Evolutionary conservation across 2,888 invertebrate genomes (phyloP), one percentile per base, ranked within the genome.

Genomic region (Cheilosia soror): DNA sequence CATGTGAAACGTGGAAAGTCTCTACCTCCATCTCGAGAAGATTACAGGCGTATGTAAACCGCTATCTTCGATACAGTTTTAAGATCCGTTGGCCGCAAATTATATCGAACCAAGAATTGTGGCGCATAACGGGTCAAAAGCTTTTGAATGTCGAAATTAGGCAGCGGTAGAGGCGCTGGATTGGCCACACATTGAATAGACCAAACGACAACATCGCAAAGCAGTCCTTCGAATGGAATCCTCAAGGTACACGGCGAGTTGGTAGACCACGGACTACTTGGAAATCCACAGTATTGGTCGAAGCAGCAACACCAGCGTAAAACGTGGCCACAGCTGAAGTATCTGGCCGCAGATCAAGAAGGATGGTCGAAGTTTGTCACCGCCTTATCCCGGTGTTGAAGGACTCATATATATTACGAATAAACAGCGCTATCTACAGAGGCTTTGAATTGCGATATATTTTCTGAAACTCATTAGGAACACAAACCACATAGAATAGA

Each of bases 141-240:
- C 49, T 49, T 15, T 49, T 49, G 49, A 20, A 20, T 49, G 49
- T 49, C 49, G 49, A 49, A 15, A 49, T 49, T 15, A 49, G 13
- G 15, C 5, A 49, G 20, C 49, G 49, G 20, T 6, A 49, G 20
- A 6, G 49, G 33, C 4, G 33, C 33, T 33, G 33, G 33, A 33
- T 49, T 49, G 13, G 49, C 20, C 49, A 40, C 37, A 58, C 20
- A 11, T 5, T 33, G 37, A 58, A 2, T 29, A 37, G 20, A 33
- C 58, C 58, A 58, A 33, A 37, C 37, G 58, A 58, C n/a, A 58
- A 58, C 33, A 58, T 58, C 58, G 58, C 58, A 13, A 58, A 58
- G 37, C 37, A 58, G 33, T 58, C 37, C n/a, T 33, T 58, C 58
- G 58, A 58, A 58, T 58, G n/a, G 58, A 58, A 37, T 58, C 37